These are phyloP conservation scores for Bufo bufo DNA, from an alignment of 2,113 vertebrate genomes.

Conservation along the genomic window DNA sequence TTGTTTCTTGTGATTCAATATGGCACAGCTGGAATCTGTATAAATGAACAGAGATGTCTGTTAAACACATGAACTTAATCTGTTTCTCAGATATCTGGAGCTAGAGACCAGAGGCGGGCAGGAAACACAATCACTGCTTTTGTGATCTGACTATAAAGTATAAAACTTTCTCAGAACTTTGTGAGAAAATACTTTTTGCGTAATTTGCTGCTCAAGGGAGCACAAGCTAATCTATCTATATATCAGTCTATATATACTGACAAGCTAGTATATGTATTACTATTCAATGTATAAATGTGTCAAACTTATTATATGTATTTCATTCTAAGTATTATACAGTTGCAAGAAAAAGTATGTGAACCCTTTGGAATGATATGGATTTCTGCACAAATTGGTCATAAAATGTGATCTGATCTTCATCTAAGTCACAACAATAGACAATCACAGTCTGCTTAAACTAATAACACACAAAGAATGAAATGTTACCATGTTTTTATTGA, in stretches of 20 bases:
- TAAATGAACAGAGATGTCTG: conserved; percentile 46
- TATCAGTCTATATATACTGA: neutral
- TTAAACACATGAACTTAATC: conserved; percentile 47
- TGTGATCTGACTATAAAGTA: conserved; percentile 36
- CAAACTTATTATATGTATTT: too few relatives aligned
- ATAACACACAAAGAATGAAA: too few relatives aligned
- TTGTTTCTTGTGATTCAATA: conserved; percentile 46
- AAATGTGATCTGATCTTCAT: too few relatives aligned
- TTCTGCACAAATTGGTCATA: too few relatives aligned
- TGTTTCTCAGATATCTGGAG: conserved; percentile 49
- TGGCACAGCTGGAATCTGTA: conserved; percentile 43
- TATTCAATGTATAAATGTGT: neutral
- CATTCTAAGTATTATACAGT: too few relatives aligned
- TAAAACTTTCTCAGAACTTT: conserved; percentile 32
- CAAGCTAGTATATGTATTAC: neutral
- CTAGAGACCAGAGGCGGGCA: conserved; percentile 28
- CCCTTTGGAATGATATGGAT: too few relatives aligned
- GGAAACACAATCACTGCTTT: conserved; percentile 52
- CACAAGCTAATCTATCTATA: neutral
- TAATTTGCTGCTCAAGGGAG: neutral
- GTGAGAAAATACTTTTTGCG: neutral
- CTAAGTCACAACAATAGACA: too few relatives aligned
- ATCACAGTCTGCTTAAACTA: too few relatives aligned
- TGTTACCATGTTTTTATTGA: too few relatives aligned
- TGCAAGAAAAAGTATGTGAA: too few relatives aligned